Percentiles rank a stretch among this genome's conserved stretches.
Evolutionary conservation across 2,113 vertebrate species (phyloP).

Genomic region (Rhabdornis inornatus): DNA sequence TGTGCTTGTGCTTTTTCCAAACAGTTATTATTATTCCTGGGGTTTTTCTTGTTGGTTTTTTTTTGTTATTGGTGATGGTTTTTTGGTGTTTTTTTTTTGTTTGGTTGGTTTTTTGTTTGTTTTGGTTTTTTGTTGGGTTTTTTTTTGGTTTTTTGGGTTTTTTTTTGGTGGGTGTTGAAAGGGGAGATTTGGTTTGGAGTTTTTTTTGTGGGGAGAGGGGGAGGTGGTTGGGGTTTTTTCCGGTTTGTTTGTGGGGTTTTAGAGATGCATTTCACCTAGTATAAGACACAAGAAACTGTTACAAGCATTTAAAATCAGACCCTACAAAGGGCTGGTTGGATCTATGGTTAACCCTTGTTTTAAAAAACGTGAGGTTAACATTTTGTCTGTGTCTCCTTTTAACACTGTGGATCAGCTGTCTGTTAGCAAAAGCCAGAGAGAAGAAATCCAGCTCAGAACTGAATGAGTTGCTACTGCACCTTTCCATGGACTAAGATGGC

Average conservation of each 20-base stretch:
- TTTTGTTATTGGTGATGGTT: no score
- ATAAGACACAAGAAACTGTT: not conserved
- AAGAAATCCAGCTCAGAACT: not conserved
- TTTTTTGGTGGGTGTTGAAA: no score
- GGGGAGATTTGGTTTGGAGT: not conserved
- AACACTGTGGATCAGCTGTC: not conserved
- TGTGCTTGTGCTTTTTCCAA: not conserved
- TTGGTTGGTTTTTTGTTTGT: no score
- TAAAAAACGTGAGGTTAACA: not conserved
- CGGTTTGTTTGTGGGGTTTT: not conserved
- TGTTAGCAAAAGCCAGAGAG: not conserved
- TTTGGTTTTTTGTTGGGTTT: no score
- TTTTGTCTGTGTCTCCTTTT: not conserved
- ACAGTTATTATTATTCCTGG: not conserved
- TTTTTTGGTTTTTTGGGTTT: no score
- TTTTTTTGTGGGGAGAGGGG: no score
- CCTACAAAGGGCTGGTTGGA: not conserved
- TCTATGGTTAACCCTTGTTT: not conserved
- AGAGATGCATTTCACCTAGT: not conserved
- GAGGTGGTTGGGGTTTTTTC: rapidly evolving
- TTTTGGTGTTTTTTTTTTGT: not conserved
- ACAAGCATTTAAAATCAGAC: not conserved
- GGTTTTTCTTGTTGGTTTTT: no score
- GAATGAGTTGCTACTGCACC: not conserved
- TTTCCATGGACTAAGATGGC: not conserved